Evolutionary conservation across 2,797 vertebrate species (phyloP).

Genomic region (Tangara arthus): DNA sequence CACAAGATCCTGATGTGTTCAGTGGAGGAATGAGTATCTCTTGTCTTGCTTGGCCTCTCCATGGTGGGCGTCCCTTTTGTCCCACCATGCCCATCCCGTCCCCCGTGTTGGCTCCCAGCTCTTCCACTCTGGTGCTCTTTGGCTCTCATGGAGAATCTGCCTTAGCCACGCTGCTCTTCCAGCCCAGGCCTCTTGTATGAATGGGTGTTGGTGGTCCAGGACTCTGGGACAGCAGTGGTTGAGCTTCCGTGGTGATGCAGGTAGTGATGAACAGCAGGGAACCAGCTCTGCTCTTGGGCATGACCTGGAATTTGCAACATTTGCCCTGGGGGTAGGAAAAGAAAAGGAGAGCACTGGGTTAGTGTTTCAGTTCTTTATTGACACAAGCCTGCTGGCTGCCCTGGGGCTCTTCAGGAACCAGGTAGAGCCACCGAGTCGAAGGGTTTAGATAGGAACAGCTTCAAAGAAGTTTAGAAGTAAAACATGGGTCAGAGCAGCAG

Average conservation of each 20-base stretch:
- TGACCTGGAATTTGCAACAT: neutral
- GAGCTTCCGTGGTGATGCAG: neutral
- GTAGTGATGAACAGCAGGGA: neutral
- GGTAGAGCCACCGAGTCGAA: neutral
- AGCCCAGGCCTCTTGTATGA: neutral
- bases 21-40: neutral
- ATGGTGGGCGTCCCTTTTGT: neutral
- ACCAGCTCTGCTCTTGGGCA: neutral
- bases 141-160: neutral
- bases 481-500: constrained; percentile 37
- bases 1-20: accelerated
- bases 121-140: neutral
- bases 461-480: constrained; percentile 34
- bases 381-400: neutral
- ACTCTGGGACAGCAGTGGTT: neutral
- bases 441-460: constrained; percentile 38
- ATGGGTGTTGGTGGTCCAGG: neutral
- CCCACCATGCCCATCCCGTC: neutral
- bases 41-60: neutral
- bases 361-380: constrained; percentile 6
- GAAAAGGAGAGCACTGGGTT: neutral
- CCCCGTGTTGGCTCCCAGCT: neutral
- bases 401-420: neutral
- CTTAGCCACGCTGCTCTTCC: neutral
- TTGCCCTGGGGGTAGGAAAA: neutral